Percentiles rank a stretch among this genome's conserved stretches.
Conservation (phyloP, 2,888 invertebrate species). For the Doris montereyensis region DNA sequence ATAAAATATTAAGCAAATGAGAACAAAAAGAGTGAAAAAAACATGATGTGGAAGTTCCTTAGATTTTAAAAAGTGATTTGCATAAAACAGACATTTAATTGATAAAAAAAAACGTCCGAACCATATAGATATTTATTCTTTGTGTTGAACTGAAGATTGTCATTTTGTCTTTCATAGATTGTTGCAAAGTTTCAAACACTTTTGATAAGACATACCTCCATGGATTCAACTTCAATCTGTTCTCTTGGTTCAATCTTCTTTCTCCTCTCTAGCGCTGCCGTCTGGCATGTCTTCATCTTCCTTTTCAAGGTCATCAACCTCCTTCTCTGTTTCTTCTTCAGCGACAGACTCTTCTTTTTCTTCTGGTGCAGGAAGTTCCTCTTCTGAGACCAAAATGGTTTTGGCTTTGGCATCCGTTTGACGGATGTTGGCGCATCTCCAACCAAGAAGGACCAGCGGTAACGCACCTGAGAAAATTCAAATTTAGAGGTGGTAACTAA, state of each 20-base stretch:
- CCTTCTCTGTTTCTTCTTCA: slow-evolving; percentile 49
- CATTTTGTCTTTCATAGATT: background rate
- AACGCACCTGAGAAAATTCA: slow-evolving; percentile 69
- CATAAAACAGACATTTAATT: too few relatives aligned
- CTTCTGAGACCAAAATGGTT: slow-evolving; percentile 44
- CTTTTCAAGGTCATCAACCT: slow-evolving; percentile 50
- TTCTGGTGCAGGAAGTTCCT: slow-evolving; percentile 47
- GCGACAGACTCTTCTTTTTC: slow-evolving; percentile 50
- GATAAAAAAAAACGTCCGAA: too few relatives aligned
- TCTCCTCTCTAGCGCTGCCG: background rate
- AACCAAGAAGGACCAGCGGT: slow-evolving; percentile 72
- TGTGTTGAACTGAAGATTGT: too few relatives aligned
- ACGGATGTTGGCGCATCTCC: slow-evolving; percentile 64
- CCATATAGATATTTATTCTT: too few relatives aligned
- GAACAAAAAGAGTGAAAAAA: too few relatives aligned
- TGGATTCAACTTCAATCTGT: slow-evolving; percentile 22
- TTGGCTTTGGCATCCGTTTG: slow-evolving; percentile 49
- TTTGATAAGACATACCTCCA: background rate
- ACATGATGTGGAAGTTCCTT: too few relatives aligned
- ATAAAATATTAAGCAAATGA: too few relatives aligned
- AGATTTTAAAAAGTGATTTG: too few relatives aligned
- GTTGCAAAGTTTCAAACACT: background rate
- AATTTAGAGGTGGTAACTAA: too few relatives aligned
- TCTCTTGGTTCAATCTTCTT: slow-evolving; percentile 5
- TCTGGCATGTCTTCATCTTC: slow-evolving; percentile 22